Evolutionary conservation across 1,140 invertebrate genomes (phyloP).

Genomic region (Euborellia annulipes): DNA sequence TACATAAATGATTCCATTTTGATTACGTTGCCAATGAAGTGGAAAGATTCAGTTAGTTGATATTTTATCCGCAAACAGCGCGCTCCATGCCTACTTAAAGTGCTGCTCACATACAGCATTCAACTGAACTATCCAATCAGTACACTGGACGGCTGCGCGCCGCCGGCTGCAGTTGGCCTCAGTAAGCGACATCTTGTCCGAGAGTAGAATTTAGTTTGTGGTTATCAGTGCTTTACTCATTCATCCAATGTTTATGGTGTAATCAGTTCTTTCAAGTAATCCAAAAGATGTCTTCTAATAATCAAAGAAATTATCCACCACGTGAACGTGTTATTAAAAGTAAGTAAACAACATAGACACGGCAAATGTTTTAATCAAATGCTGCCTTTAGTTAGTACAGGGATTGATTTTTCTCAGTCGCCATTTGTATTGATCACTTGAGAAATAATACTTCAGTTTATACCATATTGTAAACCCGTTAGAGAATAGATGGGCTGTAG

Average conservation of each 20-base stretch:
- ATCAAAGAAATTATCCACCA: slow-evolving; percentile 50
- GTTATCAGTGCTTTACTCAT: slow-evolving; percentile 12
- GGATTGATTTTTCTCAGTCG: slow-evolving; percentile 32
- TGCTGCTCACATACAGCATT: too few species aligned
- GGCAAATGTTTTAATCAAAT: too few species aligned
- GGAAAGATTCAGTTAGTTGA: too few species aligned
- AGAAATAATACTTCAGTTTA: slow-evolving; percentile 14
- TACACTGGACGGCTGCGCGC: slow-evolving; percentile 11
- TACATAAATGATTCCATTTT: too few species aligned
- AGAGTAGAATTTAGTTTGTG: slow-evolving; percentile 26
- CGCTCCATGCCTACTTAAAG: too few species aligned
- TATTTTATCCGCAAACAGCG: too few species aligned
- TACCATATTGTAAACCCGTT: too few species aligned
- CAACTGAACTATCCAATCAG: too few species aligned
- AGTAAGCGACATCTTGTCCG: slow-evolving; percentile 28
- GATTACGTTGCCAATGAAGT: too few species aligned
- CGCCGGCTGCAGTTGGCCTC: slow-evolving; percentile 14
- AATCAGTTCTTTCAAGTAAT: slow-evolving; percentile 9
- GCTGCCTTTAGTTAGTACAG: too few species aligned
- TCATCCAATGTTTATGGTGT: slow-evolving; percentile 17
- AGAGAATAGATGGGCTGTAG: too few species aligned
- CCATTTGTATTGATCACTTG: slow-evolving; percentile 29
- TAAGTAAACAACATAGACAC: slow-evolving; percentile 34
- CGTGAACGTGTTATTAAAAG: slow-evolving; percentile 57
- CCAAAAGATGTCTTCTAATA: slow-evolving; percentile 38